phyloP scores from a whole-genome alignment of 2,888 invertebrate genomes.

The Sipha maydis region DNA sequence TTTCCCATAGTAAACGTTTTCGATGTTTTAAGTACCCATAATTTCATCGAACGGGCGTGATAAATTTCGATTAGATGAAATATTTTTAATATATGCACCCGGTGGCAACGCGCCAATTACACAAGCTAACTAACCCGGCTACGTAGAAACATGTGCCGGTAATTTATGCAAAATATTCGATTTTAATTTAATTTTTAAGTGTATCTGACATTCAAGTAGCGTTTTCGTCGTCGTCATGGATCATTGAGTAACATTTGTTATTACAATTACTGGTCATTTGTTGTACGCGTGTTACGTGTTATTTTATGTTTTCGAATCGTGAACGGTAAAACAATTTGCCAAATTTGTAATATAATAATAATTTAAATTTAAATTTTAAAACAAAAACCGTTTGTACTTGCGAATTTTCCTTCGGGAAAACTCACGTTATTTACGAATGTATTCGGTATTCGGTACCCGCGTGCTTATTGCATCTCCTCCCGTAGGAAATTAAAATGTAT shows the following conservation, averaged over 20 bases:
- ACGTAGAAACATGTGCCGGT: background rate
- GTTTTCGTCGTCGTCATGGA: background rate
- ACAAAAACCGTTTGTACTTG: too few species aligned
- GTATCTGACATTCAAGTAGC: background rate
- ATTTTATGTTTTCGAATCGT: too few species aligned
- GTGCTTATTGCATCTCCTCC: too few species aligned
- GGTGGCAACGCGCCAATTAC: conserved; percentile 30
- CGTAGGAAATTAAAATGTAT: too few species aligned
- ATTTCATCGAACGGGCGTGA: background rate
- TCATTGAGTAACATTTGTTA: background rate
- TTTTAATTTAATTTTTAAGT: conserved; percentile 3
- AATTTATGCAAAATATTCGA: conserved; percentile 9
- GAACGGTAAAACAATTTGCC: too few species aligned
- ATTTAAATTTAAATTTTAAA: too few species aligned
- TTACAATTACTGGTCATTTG: background rate
- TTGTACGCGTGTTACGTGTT: too few species aligned
- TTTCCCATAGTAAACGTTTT: background rate
- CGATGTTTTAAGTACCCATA: background rate
- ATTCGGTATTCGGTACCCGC: too few species aligned
- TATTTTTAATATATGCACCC: background rate
- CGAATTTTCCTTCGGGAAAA: too few species aligned
- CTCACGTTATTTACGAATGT: too few species aligned
- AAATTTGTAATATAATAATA: too few species aligned
- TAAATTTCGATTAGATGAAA: background rate
- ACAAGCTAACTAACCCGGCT: background rate